Evolutionary conservation across 1,140 invertebrate species (phyloP), one percentile per base, ranked within the genome.

Genomic region (Eurytemora carolleeae): DNA sequence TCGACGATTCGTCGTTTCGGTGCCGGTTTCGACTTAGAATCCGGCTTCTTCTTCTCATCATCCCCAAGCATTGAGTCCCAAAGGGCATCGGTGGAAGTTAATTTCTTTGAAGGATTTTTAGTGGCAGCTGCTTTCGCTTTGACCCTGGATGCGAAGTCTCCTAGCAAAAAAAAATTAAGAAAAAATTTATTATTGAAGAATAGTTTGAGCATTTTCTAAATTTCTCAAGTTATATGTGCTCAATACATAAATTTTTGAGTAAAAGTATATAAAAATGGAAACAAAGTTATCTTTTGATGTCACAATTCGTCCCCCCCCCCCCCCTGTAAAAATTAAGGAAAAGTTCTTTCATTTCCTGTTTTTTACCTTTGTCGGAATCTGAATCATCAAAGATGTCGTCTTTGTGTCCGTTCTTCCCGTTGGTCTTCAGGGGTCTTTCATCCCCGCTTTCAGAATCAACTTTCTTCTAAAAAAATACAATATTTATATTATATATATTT

Each of bases 91-190:
- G 62, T 52, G 26, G 18, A 44, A n/a, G 53, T 59, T 16, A 55
- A 23, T 20, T 63, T 65, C 24, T 64, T 66, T 19, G 31, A 55
- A 7, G 60, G 53, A 24, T 62, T 62, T 59, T 62, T 65, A 1
- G 59, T 55, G 2, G 44, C 44, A 1, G 56, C 21, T 21, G 54
- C 56, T 57, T 64, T 63, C 7, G 57, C 54, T 53, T 64, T 58
- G 19, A 58, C 24, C 2, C 1, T 22, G n/a, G n/a, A 22, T 31
- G 20, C 57, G 17, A 60, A 44, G 7, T 58, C 56, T 12, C 26
- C 24, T 2, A 55, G 20, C 19, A 61, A n/a, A 31, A 17, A 63
- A 22, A 19, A 12, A 44, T 7, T 12, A 44, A 44, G 7, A 44
- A 44, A n/a, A 44, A 12, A 44, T 44, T 44, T 44, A 44, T 44